phyloP scores from a whole-genome alignment of 2,888 invertebrate species.

The Phanerotoma sp. region DNA sequence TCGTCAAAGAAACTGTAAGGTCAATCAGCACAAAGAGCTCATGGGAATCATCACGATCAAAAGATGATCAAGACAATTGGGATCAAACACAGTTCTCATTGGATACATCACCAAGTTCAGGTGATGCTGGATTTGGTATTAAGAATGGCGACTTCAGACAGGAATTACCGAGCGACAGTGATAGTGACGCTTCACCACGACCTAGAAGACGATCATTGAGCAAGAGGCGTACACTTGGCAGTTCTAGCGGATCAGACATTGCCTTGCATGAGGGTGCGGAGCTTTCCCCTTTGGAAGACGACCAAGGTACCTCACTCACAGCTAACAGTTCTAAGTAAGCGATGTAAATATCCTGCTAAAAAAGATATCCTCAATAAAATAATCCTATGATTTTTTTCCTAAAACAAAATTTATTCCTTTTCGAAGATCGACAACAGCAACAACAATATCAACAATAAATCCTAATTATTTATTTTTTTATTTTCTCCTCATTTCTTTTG shows the following conservation, averaged over 20 bases:
- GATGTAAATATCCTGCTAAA: slow-evolving; percentile 55
- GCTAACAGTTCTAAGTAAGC: slow-evolving; percentile 57
- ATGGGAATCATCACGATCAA: slow-evolving; percentile 40
- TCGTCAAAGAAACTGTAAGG: slow-evolving; percentile 32
- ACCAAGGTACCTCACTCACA: slow-evolving; percentile 63
- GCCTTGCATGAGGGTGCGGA: slow-evolving; percentile 68
- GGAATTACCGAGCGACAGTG: slow-evolving; percentile 53
- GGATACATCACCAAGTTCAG: slow-evolving; percentile 53
- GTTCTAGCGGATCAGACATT: slow-evolving; percentile 67
- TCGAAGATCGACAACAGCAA: too few relatives aligned
- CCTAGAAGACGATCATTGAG: slow-evolving; percentile 48
- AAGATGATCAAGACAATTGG: slow-evolving; percentile 46
- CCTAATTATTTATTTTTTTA: not conserved
- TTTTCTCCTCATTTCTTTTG: too few relatives aligned
- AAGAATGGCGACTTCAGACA: slow-evolving; percentile 49
- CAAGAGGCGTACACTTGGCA: slow-evolving; percentile 61
- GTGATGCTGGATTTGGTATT: slow-evolving; percentile 48
- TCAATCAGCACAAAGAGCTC: slow-evolving; percentile 39
- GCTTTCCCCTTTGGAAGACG: slow-evolving; percentile 63
- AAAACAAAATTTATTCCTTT: too few relatives aligned
- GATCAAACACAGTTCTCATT: slow-evolving; percentile 47
- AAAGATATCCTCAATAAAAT: too few relatives aligned
- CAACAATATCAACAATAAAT: slow-evolving; percentile 2
- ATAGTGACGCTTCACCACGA: slow-evolving; percentile 52
- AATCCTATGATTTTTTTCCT: too few relatives aligned